Base-by-base conservation (phyloP, 2,113 vertebrate species). In the Nannospalax galili region DNA sequence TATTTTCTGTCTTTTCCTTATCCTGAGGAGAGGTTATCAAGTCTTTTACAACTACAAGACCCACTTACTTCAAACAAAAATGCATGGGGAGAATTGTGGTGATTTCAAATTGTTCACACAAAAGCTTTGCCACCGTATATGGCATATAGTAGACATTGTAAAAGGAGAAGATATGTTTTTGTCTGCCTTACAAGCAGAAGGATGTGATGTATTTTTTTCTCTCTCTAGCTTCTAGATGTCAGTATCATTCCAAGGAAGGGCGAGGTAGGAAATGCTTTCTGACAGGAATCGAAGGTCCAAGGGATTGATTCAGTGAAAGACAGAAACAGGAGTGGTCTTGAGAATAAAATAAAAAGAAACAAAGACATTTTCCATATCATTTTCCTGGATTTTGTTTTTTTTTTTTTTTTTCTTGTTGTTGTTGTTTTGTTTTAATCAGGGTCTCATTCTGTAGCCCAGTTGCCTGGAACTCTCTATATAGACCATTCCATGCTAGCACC, bases 331-430 rank as follows among this genome's bases (percentile, higher is more conserved):
- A 65, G 24, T 19, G 60, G 42, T 77, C 64, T 87, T 52, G 32
- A 95, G 35, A 85, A 90, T 88, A 84, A 95, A 95, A 88, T 56
- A 58, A 87, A 94, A 90, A 11, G 2, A 52, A 95, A 95, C 79
- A 40, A n/a, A 75, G 4, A 73, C 3, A 88, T 85, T 73, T 64
- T 22, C 17, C 28, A 85, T n/a, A n/a, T n/a, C n/a, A n/a, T n/a
- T n/a, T n/a, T n/a, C n/a, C n/a, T n/a, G n/a, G n/a, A n/a, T n/a
- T n/a, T n/a, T n/a, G n/a, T n/a, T n/a, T n/a, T n/a, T n/a, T n/a
- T n/a, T n/a, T n/a, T n/a, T n/a, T n/a, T n/a, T n/a, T n/a, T n/a
- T n/a, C n/a, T n/a, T n/a, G n/a, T n/a, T n/a, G n/a, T n/a, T n/a
- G n/a, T n/a, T n/a, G n/a, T n/a, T n/a, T n/a, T n/a, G n/a, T n/a